Evolutionary conservation across 2,113 vertebrate genomes (phyloP), one percentile per base, ranked within the genome.

Genomic region (Rhineura floridana): DNA sequence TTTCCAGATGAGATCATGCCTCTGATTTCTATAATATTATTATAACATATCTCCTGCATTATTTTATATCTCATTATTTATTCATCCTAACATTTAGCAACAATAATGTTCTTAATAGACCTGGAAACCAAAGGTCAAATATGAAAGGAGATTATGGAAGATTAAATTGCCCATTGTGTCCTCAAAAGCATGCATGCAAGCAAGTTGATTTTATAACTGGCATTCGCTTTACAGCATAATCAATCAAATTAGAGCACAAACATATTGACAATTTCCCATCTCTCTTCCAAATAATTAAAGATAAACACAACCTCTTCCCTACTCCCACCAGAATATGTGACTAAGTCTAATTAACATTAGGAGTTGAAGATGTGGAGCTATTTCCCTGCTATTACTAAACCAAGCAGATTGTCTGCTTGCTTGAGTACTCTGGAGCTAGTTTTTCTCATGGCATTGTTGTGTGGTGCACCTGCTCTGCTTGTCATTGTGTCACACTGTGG

Each of bases 61-160:
- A 80, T 78, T 93, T 89, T 91, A 70, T 9, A 79, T 75, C 30
- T 11, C 21, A 70, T 23, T 84, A 87, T 86, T 30, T 87, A 87
- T 86, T 25, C 1, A 75, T 80, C 42, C 36, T 84, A 6, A 33
- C 13, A 59, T 7, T 87, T 90, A 90, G 87, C 36, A 87, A 87
- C n/a, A 1, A 73, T 1, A 39, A 0, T 0, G 76, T 85, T 73
- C 59, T 92, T 84, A 87, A 87, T 73, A 77, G 42, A 83, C 1
- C 1, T 79, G 88, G 84, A 46, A 90, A 4, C 50, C 17, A 91
- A 88, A 85, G 0, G 4, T 72, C 59, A 92, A 78, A 44, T 55
- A 23, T 8, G 59, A 42, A 81, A 86, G 4, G 36, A 12, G 0
- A 39, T 84, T 87, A 63, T 0, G 15, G 30, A 55, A 73, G 46